Evolutionary conservation across 2,113 vertebrate species (phyloP).

Genomic region (Spea multiplicata): DNA sequence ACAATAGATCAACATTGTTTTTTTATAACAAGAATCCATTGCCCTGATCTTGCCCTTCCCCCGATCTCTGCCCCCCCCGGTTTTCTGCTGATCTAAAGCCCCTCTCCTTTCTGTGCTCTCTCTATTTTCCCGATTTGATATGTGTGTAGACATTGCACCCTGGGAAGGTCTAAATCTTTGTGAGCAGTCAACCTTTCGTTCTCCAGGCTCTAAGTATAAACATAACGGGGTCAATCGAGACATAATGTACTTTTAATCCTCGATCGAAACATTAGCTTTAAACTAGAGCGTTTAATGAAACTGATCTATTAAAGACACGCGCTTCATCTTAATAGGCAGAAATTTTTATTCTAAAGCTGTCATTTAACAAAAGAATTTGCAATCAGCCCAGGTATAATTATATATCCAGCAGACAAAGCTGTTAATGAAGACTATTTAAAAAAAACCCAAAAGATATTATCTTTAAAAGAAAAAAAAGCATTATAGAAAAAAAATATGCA

Average conservation of each 20-base stretch:
- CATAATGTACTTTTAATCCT: background rate
- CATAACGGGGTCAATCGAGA: background rate
- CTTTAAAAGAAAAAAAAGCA: background rate
- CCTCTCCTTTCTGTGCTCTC: too few species aligned
- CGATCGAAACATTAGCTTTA: background rate
- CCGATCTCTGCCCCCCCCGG: too few species aligned
- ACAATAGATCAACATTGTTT: too few species aligned
- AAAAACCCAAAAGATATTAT: constrained; percentile 1
- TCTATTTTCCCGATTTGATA: too few species aligned
- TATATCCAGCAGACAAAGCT: constrained; percentile 4
- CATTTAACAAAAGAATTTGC: constrained; percentile 19
- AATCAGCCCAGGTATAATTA: constrained; percentile 35
- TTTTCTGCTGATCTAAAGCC: too few species aligned
- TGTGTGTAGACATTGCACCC: too few species aligned
- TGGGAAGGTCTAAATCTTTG: too few species aligned
- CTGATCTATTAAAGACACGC: background rate
- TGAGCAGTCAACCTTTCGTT: too few species aligned
- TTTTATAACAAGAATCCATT: too few species aligned
- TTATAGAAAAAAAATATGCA: background rate
- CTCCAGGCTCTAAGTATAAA: background rate
- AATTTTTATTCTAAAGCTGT: constrained; percentile 4
- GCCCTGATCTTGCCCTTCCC: too few species aligned
- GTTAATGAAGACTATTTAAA: background rate
- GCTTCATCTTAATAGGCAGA: constrained; percentile 11
- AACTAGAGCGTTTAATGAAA: background rate